These are phyloP conservation scores for Diadumene lineata DNA, from an alignment of 92 coral and sea anemone genomes.

Conservation along the genomic window DNA sequence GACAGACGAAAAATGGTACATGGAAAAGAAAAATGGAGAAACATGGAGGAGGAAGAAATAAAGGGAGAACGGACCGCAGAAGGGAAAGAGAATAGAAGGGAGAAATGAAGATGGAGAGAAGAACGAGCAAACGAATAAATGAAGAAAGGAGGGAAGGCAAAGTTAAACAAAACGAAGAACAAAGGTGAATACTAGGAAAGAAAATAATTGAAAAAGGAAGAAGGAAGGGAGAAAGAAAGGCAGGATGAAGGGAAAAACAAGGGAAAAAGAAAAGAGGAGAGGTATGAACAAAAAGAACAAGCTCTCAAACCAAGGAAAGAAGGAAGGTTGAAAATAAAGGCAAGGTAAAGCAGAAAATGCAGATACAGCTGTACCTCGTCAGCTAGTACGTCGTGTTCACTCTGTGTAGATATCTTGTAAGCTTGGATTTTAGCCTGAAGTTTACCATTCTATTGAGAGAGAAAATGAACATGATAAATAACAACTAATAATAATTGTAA, in stretches of 20 bases:
- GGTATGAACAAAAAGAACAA: not conserved
- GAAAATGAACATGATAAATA: not conserved
- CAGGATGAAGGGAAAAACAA: not conserved
- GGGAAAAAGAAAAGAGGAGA: not conserved
- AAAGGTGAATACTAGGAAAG: too few relatives aligned
- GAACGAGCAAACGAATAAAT: not conserved
- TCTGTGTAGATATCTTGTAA: constrained; percentile 91
- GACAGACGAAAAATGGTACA: not conserved
- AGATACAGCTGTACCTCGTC: constrained; percentile 95
- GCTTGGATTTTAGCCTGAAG: constrained; percentile 95
- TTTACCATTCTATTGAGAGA: constrained; percentile 76
- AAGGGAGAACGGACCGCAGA: not conserved
- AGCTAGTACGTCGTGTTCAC: constrained; percentile 91
- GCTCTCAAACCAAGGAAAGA: not conserved
- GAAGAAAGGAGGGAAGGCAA: not conserved
- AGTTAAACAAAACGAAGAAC: not conserved
- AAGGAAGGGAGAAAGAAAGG: not conserved
- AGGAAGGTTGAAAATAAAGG: not conserved
- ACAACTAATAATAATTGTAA: not conserved
- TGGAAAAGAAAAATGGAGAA: not conserved
- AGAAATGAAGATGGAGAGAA: not conserved
- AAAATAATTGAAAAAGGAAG: not conserved
- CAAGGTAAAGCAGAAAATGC: too few relatives aligned
- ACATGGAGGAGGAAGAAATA: not conserved
- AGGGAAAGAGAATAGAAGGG: not conserved